Base-by-base conservation (phyloP, 2,797 vertebrate genomes). In the Margarornis squamiger region DNA sequence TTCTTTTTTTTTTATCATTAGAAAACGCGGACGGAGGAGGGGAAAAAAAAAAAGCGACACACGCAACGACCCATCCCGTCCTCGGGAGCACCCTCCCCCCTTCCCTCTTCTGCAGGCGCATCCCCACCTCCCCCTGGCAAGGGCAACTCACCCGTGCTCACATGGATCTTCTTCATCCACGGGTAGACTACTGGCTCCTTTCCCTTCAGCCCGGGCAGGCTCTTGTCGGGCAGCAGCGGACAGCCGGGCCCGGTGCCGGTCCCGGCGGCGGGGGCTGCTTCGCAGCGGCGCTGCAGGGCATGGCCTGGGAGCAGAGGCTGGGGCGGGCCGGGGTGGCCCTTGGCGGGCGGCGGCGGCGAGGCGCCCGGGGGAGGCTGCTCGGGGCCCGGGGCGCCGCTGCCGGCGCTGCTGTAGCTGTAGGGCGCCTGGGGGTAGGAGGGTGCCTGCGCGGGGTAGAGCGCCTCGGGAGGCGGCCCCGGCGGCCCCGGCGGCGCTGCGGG, bases 101-200 rank as follows among this genome's bases (percentile, higher is more conserved):
- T 82, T 74, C 39, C 61, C 45, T 77, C 49, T 52, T 91, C 68
- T 84, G 55, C 72, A 79, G 81, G 49, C 90, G 51, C 93, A 65
- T 65, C 95, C 92, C 91, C 49, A 92, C 96, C 96, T 95, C 78
- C 86, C 92, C 76, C 90, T 68, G 96, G 96, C 97, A 98, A 97
- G 95, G 96, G 97, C 97, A 98, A 99, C 99, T 98, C 99, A 99
- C 99, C 98, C 97, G 97, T 99, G 98, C 97, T 99, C 98, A 99
- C 98, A 98, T 99, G 99, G 97, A 99, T 99, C 98, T 99, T 99
- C 98, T 99, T 99, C 99, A 99, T 99, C 99, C 99, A 99, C 48
- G 99, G 99, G 93, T 99, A 99, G 85, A 99, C 99, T 97, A 99
- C 98, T 89, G 99, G 99, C 97, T 99, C 99, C 96, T 99, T 99